These are phyloP conservation scores for Melieria omissa DNA, from an alignment of 2,888 invertebrate species.

Conservation along the genomic window DNA sequence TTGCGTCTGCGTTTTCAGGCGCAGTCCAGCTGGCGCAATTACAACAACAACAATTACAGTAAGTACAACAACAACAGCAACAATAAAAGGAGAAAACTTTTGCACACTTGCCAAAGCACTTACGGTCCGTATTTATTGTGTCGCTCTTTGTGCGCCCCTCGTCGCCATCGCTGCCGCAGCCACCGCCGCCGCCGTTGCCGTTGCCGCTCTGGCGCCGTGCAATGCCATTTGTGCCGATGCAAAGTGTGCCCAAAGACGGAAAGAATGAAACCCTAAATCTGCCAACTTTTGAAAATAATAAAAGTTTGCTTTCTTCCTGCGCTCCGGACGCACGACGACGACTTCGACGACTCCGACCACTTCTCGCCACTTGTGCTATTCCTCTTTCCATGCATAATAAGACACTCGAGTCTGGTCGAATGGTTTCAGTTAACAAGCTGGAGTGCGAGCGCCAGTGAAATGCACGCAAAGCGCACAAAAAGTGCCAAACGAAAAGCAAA, in stretches of 20 bases:
- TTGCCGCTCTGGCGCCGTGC: no score
- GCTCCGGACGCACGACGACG: not conserved
- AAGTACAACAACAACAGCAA: not conserved
- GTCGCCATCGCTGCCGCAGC: no score
- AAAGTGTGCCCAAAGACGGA: slow-evolving; percentile 3
- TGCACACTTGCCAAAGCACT: not conserved
- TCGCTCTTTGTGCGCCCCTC: no score
- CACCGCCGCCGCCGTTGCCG: no score
- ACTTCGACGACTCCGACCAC: no score
- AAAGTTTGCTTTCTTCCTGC: not conserved
- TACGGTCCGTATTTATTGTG: not conserved
- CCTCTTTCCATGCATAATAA: slow-evolving; percentile 6
- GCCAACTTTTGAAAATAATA: slow-evolving; percentile 10
- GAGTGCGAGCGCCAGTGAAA: not conserved
- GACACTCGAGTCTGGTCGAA: slow-evolving; percentile 15
- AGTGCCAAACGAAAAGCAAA: not conserved
- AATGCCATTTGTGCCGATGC: not conserved
- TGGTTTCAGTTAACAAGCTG: slow-evolving; percentile 19
- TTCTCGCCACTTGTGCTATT: not conserved
- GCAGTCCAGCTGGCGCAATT: not conserved
- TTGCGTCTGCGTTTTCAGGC: no score
- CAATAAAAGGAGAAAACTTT: not conserved
- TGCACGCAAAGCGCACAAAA: not conserved
- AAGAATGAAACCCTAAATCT: not conserved
- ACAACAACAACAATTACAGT: not conserved